Evolutionary conservation across 2,113 vertebrate species (phyloP), one percentile per base, ranked within the genome.

Genomic region (Perca fluviatilis): DNA sequence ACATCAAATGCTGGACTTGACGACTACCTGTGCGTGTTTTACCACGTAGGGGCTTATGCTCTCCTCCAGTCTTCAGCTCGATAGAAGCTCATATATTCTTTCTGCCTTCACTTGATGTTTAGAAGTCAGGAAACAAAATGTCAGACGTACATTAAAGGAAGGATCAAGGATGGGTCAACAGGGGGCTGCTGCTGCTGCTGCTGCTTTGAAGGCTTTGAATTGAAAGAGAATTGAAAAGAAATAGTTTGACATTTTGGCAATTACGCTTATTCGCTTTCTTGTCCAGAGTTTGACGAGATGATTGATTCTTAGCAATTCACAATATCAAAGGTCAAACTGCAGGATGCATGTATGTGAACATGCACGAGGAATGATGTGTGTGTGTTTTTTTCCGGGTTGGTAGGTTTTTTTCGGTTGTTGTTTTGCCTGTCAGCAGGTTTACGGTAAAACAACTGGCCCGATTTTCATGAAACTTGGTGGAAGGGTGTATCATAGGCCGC

Each of bases 1-100:
- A 86, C 80, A 80, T 87, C 80, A 88, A 80, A 80, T 64, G 33
- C 50, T 36, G 74, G 60, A 53, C 58, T 21, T 3, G 43, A 4
- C 66, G n/a, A 56, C 53, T 61, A 66, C 67, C 63, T 33, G 62
- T 63, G 67, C 68, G 5, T 5, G 72, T 74, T 71, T 61, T 62
- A 74, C 47, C 53, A 47, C 8, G 3, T 21, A 1, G 30, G 23
- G 25, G 27, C 36, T 57, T 21, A 0, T 49, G 33, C 21, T 25
- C 16, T 43, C 40, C 25, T 61, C n/a, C 15, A 11, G 27, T 25
- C 30, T 60, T 23, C 27, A 19, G 13, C 27, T 5, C 2, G 1
- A 4, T 11, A 56, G 51, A 75, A 0, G 27, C 66, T 75, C 25
- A 57, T 54, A 71, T 40, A 63, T 30, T 68, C 30, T 40, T 33